Percentiles rank a stretch among this genome's conserved stretches.
Evolutionary conservation across 2,888 invertebrate genomes (phyloP).

Genomic region (Sarcophaga rosellei): DNA sequence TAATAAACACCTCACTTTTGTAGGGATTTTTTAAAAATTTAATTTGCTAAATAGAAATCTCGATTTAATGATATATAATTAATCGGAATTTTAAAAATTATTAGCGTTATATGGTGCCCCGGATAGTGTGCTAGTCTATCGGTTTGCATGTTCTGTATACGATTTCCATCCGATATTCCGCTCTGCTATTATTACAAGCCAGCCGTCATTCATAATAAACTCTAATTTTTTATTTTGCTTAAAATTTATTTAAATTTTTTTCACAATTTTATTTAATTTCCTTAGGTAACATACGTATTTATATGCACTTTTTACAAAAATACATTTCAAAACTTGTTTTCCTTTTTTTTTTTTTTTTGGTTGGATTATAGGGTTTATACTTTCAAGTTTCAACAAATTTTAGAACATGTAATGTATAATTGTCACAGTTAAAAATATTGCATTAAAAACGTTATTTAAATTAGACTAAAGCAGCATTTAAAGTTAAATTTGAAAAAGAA

Average conservation of each 20-base stretch:
- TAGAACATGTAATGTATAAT: conserved; percentile 60
- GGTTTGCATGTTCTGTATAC: too few relatives aligned
- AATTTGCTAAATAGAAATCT: too few relatives aligned
- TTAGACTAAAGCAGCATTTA: conserved; percentile 27
- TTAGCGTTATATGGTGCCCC: too few relatives aligned
- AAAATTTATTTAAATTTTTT: conserved; percentile 27
- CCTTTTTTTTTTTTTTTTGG: background rate
- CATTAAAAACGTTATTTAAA: conserved; percentile 27
- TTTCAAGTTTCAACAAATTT: conserved; percentile 33
- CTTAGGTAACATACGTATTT: conserved; percentile 17
- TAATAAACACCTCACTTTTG: too few relatives aligned
- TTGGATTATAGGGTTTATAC: conserved; percentile 6
- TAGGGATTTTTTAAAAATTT: too few relatives aligned
- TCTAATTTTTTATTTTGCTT: conserved; percentile 16
- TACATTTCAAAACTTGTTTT: conserved; percentile 35
- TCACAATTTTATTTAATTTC: conserved; percentile 28
- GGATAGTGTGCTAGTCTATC: too few relatives aligned
- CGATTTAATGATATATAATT: too few relatives aligned
- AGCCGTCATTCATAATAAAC: background rate
- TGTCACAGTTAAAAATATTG: conserved; percentile 62
- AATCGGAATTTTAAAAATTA: too few relatives aligned
- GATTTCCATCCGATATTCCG: too few relatives aligned
- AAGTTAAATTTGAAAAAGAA: conserved; percentile 22
- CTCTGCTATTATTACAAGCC: conserved; percentile 14
- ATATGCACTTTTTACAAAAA: conserved; percentile 60